These are phyloP conservation scores for Vollenhovia emeryi DNA, from an alignment of 1,140 invertebrate species.

Conservation along the genomic window DNA sequence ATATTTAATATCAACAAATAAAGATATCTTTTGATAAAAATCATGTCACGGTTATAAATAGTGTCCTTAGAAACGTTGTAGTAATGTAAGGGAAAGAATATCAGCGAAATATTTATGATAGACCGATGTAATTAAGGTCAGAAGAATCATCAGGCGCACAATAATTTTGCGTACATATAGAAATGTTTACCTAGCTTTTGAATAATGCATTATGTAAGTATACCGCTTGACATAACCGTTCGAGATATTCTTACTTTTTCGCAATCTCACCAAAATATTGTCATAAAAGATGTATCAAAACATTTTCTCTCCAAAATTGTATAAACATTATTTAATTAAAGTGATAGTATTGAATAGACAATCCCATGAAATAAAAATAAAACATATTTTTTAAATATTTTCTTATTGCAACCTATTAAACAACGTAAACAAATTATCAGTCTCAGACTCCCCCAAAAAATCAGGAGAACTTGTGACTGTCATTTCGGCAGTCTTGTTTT, in stretches of 20 bases:
- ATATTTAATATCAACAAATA: no score
- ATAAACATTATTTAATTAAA: not conserved
- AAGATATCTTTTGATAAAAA: no score
- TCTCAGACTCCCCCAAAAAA: not conserved
- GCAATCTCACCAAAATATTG: not conserved
- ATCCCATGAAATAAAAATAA: not conserved
- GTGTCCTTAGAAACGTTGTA: not conserved
- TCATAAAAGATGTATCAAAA: not conserved
- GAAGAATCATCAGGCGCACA: no score
- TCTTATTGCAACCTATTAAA: not conserved
- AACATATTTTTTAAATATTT: not conserved
- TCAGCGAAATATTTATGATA: not conserved
- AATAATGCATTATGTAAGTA: not conserved
- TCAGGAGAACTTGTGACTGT: not conserved
- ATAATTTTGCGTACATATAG: not conserved
- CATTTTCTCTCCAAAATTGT: not conserved
- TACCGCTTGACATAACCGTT: not conserved
- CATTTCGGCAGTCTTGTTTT: not conserved
- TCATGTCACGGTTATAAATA: not conserved
- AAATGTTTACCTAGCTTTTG: not conserved
- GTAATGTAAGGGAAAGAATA: not conserved
- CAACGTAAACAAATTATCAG: not conserved
- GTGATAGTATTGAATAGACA: not conserved
- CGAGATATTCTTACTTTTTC: not conserved
- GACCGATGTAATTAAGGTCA: not conserved